A percentile compares a stretch with the other conserved stretches of the same genome.
Evolutionary conservation across 1,140 invertebrate genomes (phyloP).

Genomic region (Hypsibius dujardini): DNA sequence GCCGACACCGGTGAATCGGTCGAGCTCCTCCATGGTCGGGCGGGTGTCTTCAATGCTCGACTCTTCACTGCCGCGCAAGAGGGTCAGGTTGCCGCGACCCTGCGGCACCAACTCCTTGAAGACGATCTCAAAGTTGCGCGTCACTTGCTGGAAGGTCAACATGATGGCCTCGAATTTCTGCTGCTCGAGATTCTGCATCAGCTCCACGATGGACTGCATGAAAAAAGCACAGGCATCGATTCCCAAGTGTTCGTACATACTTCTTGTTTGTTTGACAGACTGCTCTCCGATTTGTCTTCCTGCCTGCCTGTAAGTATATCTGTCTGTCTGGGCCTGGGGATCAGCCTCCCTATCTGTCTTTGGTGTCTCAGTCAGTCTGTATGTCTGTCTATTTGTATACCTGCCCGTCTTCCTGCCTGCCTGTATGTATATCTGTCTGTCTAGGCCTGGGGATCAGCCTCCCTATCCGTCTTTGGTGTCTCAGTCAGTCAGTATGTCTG

Average conservation of each 20-base stretch:
- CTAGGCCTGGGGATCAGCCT: too few relatives aligned
- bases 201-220: conserved; percentile 74
- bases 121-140: conserved; percentile 64
- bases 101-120: conserved; percentile 94
- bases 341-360: too few relatives aligned
- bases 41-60: conserved; percentile 1
- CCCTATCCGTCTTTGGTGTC: too few relatives aligned
- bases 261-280: too few relatives aligned
- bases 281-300: too few relatives aligned
- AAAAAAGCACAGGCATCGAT: neutral
- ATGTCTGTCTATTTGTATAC: too few relatives aligned
- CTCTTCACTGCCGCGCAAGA: conserved; percentile 40
- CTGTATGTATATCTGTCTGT: too few relatives aligned
- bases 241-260: neutral
- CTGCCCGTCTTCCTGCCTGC: too few relatives aligned
- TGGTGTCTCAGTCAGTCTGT: too few relatives aligned
- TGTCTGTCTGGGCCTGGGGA: too few relatives aligned
- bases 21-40: conserved; percentile 25
- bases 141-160: conserved; percentile 82
- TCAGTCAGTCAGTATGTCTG: too few relatives aligned
- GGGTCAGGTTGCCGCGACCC: conserved; percentile 76
- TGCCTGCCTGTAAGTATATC: too few relatives aligned
- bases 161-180: conserved; percentile 94
- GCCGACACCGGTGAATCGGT: conserved; percentile 41
- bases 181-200: conserved; percentile 84